These are phyloP conservation scores for Pycnonotus jocosus DNA, from an alignment of 2,113 vertebrate species.

Conservation along the genomic window DNA sequence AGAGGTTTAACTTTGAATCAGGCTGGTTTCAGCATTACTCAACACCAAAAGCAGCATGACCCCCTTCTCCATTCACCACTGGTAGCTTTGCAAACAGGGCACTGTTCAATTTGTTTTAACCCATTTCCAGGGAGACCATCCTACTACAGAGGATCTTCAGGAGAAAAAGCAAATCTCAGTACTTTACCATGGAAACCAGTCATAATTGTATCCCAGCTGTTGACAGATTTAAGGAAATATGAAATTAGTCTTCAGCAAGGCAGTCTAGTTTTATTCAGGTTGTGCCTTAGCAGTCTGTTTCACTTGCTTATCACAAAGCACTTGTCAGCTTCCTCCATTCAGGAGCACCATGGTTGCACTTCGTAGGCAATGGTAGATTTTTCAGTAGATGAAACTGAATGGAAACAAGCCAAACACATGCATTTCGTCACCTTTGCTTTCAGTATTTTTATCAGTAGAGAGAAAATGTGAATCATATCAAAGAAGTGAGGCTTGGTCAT, in stretches of 20 bases:
- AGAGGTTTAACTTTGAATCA: neutral
- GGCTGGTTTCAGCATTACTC: neutral
- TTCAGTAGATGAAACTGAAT: neutral
- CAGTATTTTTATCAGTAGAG: neutral
- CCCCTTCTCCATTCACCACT: neutral
- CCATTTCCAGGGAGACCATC: neutral
- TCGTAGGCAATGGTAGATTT: neutral
- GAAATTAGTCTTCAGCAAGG: neutral
- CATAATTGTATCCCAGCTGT: neutral
- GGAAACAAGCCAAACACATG: neutral
- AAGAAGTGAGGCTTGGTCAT: neutral
- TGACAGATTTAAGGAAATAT: slow-evolving; percentile 14
- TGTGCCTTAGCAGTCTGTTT: neutral
- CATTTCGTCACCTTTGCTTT: neutral
- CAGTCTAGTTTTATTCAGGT: neutral
- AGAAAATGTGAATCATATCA: neutral
- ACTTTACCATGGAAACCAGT: neutral
- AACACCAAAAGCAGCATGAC: neutral
- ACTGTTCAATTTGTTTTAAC: neutral
- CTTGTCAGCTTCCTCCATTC: neutral
- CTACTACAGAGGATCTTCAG: neutral
- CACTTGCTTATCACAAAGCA: neutral
- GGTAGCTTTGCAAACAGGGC: neutral
- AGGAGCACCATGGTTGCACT: accelerated
- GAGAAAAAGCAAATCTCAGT: neutral